A percentile compares a stretch with the other conserved stretches of the same genome.
These are phyloP conservation scores for Pitangus sulphuratus DNA, from an alignment of 2,797 vertebrate species.

Conservation along the genomic window DNA sequence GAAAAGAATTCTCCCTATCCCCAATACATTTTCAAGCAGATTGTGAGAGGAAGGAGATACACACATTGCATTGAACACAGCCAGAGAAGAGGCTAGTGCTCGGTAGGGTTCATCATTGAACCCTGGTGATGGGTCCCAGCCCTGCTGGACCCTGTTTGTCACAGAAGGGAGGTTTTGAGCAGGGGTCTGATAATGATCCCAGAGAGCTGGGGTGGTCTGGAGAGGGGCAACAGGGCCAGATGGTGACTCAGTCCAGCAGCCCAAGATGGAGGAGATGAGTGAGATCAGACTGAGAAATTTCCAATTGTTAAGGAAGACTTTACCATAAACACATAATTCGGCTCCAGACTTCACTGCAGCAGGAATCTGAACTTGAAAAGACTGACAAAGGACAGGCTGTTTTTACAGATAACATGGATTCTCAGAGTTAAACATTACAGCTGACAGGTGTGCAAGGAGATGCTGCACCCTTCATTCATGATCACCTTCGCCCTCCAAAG, in stretches of 20 bases:
- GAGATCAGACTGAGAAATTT: background rate
- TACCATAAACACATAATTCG: background rate
- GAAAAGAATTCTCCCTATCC: slow-evolving; percentile 54
- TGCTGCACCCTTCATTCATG: background rate
- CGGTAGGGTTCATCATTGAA: background rate
- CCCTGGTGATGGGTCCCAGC: accelerated
- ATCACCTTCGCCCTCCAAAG: background rate
- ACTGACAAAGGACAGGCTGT: background rate
- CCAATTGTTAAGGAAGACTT: background rate
- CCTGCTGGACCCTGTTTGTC: background rate
- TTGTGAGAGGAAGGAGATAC: background rate
- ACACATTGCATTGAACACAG: background rate
- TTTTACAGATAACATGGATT: background rate
- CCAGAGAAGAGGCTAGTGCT: background rate
- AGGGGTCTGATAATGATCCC: accelerated
- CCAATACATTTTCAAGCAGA: background rate
- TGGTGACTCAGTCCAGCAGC: background rate
- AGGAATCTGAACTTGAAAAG: background rate
- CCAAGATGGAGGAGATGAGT: background rate
- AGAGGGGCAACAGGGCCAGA: background rate
- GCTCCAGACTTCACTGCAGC: background rate
- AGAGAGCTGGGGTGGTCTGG: background rate
- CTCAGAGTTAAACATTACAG: accelerated
- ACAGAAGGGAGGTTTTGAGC: accelerated
- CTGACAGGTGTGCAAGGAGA: background rate